These are phyloP conservation scores for Ochotona princeps DNA, from an alignment of 2,113 vertebrate species.

Conservation along the genomic window DNA sequence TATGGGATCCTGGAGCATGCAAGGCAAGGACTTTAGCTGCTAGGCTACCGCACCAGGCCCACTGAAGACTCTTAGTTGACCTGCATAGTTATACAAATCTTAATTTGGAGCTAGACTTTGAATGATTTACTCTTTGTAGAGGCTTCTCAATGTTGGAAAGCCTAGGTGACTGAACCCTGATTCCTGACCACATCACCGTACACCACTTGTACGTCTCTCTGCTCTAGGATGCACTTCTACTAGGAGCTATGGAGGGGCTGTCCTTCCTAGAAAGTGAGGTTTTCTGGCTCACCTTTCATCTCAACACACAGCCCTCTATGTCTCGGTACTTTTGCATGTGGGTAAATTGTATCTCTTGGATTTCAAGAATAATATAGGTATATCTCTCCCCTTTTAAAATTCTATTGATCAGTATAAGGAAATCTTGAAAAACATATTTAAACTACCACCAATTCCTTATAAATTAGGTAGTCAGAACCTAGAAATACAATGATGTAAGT, in stretches of 20 bases:
- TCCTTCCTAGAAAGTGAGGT: not conserved
- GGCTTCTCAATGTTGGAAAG: not conserved
- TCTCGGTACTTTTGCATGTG: not conserved
- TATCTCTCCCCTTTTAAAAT: not conserved
- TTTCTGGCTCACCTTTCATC: not conserved
- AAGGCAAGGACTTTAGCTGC: too few relatives aligned
- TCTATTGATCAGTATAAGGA: not conserved
- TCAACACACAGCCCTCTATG: not conserved
- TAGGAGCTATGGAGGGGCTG: not conserved
- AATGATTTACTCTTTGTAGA: not conserved
- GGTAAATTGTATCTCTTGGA: not conserved
- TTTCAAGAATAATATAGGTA: not conserved
- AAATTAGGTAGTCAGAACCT: not conserved
- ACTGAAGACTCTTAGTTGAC: not conserved
- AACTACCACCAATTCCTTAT: not conserved
- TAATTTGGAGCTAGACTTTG: not conserved
- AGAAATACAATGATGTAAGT: not conserved
- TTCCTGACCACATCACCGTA: fast-evolving
- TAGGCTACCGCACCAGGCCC: too few relatives aligned
- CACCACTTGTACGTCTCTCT: not conserved
- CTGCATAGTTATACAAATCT: not conserved
- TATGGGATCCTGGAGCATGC: too few relatives aligned
- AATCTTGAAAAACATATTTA: not conserved
- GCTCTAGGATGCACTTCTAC: not conserved
- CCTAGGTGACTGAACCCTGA: not conserved